A percentile compares a stretch with the other conserved stretches of the same genome.
phyloP scores from a whole-genome alignment of 2,113 vertebrate species.

The Dasyornis broadbenti region DNA sequence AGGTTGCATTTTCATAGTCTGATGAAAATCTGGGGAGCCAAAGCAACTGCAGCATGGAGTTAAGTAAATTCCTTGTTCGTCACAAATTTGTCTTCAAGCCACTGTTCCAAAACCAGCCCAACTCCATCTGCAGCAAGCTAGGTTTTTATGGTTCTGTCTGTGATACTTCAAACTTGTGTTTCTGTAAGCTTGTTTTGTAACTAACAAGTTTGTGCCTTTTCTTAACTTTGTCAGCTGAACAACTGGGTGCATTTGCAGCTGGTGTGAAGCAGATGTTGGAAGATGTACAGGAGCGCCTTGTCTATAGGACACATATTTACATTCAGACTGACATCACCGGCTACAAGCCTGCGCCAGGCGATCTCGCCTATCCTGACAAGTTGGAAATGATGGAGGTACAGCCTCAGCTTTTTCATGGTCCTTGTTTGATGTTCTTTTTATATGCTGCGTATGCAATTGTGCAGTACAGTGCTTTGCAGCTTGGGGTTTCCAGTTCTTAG shows the following conservation, averaged over 20 bases:
- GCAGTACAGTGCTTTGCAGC: not conserved
- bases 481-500: not conserved
- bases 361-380: slow-evolving; percentile 96
- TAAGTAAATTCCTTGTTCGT: not conserved
- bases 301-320: slow-evolving; percentile 96
- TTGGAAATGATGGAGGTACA: slow-evolving; percentile 97
- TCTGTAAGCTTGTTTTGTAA: not conserved
- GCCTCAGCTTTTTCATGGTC: not conserved
- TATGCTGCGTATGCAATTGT: not conserved
- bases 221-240: slow-evolving; percentile 71
- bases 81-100: not conserved
- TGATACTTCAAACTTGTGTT: not conserved
- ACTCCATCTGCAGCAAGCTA: not conserved
- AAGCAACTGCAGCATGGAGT: not conserved
- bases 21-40: not conserved
- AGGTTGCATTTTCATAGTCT: not conserved
- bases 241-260: slow-evolving; percentile 89
- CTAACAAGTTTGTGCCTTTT: not conserved
- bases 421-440: not conserved
- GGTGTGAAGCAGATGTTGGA: slow-evolving; percentile 97
- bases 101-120: not conserved
- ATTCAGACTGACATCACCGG: slow-evolving; percentile 95
- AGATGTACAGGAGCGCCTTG: slow-evolving; percentile 94
- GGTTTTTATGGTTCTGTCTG: not conserved
- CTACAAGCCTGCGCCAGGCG: slow-evolving; percentile 93